Conservation (phyloP, 2,888 invertebrate species). For the Metalampra italica region DNA sequence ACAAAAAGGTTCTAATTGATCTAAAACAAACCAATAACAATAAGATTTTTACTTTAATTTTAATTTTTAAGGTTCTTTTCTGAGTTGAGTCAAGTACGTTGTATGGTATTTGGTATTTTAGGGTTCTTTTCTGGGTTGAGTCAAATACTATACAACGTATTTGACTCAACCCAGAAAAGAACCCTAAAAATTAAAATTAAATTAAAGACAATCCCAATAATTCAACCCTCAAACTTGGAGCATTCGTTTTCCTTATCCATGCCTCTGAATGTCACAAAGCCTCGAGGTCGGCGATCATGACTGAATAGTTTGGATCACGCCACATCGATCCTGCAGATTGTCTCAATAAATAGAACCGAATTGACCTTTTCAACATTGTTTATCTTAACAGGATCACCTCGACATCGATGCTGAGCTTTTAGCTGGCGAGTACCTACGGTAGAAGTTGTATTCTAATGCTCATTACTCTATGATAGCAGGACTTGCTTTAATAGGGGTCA, state of each 20-base stretch:
- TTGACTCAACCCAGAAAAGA: no score
- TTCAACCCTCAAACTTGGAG: not conserved
- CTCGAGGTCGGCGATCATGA: not conserved
- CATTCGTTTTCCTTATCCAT: conserved; percentile 6
- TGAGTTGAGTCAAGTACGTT: no score
- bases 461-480: no score
- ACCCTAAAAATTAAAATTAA: no score
- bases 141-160: no score
- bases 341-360: not conserved
- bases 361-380: conserved; percentile 6
- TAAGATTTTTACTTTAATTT: no score
- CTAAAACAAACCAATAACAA: no score
- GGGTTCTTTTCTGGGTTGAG: no score
- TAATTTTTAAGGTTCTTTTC: no score
- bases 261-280: not conserved
- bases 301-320: conserved; percentile 1
- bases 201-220: not conserved
- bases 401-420: conserved; percentile 4
- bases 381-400: conserved; percentile 6
- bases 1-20: no score
- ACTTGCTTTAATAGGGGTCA: no score
- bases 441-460: not conserved
- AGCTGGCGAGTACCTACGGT: not conserved
- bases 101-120: no score
- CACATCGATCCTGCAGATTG: conserved; percentile 1